Evolutionary conservation across 2,113 vertebrate species (phyloP).

Genomic region (Corythoichthys haematopterus): DNA sequence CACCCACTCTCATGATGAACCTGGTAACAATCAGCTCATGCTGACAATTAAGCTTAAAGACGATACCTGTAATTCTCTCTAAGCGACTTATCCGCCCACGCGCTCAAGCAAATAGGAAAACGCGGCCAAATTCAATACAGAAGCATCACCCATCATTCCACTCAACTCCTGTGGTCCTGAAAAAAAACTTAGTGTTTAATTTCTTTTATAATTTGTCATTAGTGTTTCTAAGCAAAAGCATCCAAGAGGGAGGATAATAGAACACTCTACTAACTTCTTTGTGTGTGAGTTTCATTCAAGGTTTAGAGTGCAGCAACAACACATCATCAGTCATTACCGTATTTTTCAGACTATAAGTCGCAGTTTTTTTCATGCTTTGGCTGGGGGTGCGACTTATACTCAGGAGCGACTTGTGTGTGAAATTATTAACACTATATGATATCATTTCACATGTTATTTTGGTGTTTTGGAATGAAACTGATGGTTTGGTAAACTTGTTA

Average conservation of each 20-base stretch:
- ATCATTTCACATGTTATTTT: too few species aligned
- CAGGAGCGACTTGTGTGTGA: too few species aligned
- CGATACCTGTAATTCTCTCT: constrained; percentile 30
- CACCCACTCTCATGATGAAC: not conserved
- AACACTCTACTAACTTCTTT: constrained; percentile 6
- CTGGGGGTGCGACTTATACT: too few species aligned
- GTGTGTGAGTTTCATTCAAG: constrained; percentile 25
- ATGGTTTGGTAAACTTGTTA: too few species aligned
- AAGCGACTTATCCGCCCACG: constrained; percentile 22
- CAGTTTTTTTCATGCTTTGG: too few species aligned
- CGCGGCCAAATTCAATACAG: constrained; percentile 12
- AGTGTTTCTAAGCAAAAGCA: constrained; percentile 34
- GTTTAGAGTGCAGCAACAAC: constrained; percentile 16
- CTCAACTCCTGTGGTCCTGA: constrained; percentile 16
- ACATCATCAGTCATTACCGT: constrained; percentile 39
- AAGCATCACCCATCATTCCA: constrained; percentile 26
- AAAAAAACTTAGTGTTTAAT: constrained; percentile 32
- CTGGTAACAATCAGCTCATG: constrained; percentile 1
- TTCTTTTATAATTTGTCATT: constrained; percentile 47
- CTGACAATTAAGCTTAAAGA: constrained; percentile 31
- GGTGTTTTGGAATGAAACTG: too few species aligned
- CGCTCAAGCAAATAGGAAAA: constrained; percentile 12
- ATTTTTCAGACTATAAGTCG: too few species aligned
- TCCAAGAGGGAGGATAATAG: constrained; percentile 30
- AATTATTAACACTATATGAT: too few species aligned